Evolutionary conservation across 2,888 invertebrate genomes (phyloP).

Genomic region (Sinelater perroti): DNA sequence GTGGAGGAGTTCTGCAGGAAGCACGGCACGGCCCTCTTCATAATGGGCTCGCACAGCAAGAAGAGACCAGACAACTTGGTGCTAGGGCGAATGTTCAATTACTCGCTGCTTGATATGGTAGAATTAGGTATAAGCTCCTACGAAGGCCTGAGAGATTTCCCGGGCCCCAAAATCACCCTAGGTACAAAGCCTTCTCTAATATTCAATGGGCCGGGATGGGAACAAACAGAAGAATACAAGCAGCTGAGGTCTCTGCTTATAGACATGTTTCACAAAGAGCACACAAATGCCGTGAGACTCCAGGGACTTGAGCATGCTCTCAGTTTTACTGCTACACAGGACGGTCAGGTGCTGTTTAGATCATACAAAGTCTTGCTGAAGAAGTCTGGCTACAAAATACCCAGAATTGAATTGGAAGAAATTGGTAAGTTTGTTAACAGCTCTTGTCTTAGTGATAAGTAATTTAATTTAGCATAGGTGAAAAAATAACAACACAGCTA

Average conservation of each 20-base stretch:
- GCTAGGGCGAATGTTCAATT: constrained; percentile 89
- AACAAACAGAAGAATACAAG: constrained; percentile 79
- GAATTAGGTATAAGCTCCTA: constrained; percentile 91
- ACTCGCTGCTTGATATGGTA: constrained; percentile 92
- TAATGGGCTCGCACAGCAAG: constrained; percentile 91
- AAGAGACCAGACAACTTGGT: constrained; percentile 94
- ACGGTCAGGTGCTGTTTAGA: constrained; percentile 81
- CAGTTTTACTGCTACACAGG: constrained; percentile 83
- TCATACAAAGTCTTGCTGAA: constrained; percentile 84
- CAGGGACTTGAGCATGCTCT: constrained; percentile 95
- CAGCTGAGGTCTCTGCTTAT: constrained; percentile 87
- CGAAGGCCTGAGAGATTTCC: constrained; percentile 81
- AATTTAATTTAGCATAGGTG: no score
- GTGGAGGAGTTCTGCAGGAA: constrained; percentile 82
- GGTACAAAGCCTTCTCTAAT: constrained; percentile 92
- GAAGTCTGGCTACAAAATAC: constrained; percentile 89
- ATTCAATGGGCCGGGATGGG: constrained; percentile 93
- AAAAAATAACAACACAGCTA: no score
- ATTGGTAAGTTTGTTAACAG: constrained; percentile 75
- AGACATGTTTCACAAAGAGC: constrained; percentile 92
- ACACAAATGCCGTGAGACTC: constrained; percentile 80
- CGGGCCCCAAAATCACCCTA: constrained; percentile 67
- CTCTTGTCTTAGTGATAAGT: no score
- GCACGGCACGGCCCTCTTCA: constrained; percentile 88
- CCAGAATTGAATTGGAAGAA: constrained; percentile 91